Evolutionary conservation across 1,140 invertebrate species (phyloP).

Genomic region (Bombus fervidus): DNA sequence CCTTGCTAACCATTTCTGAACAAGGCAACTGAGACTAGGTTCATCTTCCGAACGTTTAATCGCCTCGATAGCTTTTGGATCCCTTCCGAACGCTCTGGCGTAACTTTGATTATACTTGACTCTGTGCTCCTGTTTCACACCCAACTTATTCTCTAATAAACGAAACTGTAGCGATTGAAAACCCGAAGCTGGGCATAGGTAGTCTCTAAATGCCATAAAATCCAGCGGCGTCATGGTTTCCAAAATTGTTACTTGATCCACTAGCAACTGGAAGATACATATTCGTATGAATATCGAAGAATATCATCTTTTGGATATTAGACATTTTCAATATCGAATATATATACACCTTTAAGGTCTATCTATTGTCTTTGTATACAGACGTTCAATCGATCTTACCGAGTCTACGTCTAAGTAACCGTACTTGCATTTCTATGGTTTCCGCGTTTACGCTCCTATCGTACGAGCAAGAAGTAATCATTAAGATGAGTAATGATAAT

Average conservation of each 20-base stretch:
- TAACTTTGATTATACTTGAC: constrained; percentile 98
- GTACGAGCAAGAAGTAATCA: not conserved
- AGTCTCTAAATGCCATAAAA: constrained; percentile 97
- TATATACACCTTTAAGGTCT: not conserved
- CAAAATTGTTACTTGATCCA: constrained; percentile 98
- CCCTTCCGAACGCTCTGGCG: constrained; percentile 91
- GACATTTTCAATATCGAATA: not conserved
- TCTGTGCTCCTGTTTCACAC: constrained; percentile 93
- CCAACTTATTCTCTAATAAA: constrained; percentile 97
- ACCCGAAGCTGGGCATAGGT: constrained; percentile 96
- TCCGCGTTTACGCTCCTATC: constrained; percentile 7
- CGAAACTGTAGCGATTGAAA: constrained; percentile 99
- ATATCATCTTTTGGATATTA: not conserved
- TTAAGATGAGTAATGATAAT: not conserved
- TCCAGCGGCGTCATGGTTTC: constrained; percentile 99
- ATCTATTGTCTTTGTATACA: not conserved
- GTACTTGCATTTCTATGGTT: constrained; percentile 56
- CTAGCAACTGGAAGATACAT: constrained; percentile 88
- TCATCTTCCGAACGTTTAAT: constrained; percentile 91
- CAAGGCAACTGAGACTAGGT: constrained; percentile 91
- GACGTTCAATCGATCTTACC: constrained; percentile 21
- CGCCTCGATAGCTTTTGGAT: constrained; percentile 87
- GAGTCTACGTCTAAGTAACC: constrained; percentile 18
- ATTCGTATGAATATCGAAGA: not conserved
- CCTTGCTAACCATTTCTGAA: constrained; percentile 96